Percentiles rank a stretch among this genome's conserved stretches.
Conservation (phyloP, 2,888 invertebrate species). For the Cheilosia urbana region DNA sequence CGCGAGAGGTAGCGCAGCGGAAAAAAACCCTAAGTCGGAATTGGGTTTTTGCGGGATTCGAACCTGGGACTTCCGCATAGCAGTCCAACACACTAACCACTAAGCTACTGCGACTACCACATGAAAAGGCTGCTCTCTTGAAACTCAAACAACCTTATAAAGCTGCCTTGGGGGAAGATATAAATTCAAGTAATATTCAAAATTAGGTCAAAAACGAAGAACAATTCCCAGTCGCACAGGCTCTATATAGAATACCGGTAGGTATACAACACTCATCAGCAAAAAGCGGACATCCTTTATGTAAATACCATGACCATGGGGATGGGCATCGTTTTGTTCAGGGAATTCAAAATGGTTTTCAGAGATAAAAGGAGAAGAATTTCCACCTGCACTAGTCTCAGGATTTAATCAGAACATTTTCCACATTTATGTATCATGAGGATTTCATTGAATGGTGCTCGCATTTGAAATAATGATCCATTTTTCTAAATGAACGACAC, state of each 20-base stretch:
- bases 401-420: conserved; percentile 20
- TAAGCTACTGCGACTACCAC: no score
- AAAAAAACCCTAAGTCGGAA: no score
- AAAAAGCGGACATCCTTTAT: conserved; percentile 14
- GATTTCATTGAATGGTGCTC: conserved; percentile 14
- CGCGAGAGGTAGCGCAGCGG: no score
- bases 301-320: neutral
- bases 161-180: neutral
- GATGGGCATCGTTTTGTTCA: conserved; percentile 15
- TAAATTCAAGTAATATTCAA: conserved; percentile 6
- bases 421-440: conserved; percentile 12
- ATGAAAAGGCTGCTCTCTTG: neutral
- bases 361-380: neutral
- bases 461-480: neutral
- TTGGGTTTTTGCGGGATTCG: no score
- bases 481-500: no score
- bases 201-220: conserved; percentile 23
- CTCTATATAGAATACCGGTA: neutral
- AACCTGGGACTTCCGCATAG: no score
- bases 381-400: conserved; percentile 8
- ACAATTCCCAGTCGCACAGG: neutral
- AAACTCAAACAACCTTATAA: neutral
- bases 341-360: conserved; percentile 5
- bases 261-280: conserved; percentile 11
- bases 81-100: no score